A percentile compares a stretch with the other conserved stretches of the same genome.
These are phyloP conservation scores for Catocala nupta DNA, from an alignment of 2,888 invertebrate species.

Conservation along the genomic window DNA sequence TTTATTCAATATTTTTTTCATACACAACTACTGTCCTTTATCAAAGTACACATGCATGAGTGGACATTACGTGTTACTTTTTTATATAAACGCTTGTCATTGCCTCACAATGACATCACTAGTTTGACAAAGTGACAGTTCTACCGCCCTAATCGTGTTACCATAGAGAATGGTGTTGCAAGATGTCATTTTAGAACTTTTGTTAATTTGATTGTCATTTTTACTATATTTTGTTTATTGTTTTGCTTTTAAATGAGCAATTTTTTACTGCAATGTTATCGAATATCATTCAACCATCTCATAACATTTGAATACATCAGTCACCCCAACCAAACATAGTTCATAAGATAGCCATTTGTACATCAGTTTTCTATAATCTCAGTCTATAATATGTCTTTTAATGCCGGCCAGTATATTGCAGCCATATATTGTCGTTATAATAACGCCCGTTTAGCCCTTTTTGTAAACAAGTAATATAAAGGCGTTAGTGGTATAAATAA, in stretches of 20 bases:
- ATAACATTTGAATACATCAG: no score
- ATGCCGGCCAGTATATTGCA: no score
- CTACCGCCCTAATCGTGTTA: slow-evolving; percentile 43
- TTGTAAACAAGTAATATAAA: no score
- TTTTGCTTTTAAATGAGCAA: background rate
- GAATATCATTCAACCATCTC: background rate
- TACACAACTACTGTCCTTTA: slow-evolving; percentile 37
- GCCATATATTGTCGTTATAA: no score
- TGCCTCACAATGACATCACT: slow-evolving; percentile 40
- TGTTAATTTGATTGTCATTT: slow-evolving; percentile 4
- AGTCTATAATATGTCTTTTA: no score
- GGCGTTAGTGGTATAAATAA: no score
- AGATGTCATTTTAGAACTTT: slow-evolving; percentile 33
- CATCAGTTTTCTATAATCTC: no score
- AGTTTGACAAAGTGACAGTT: slow-evolving; percentile 37
- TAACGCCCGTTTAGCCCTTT: no score
- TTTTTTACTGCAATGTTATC: background rate
- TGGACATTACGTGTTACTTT: slow-evolving; percentile 33
- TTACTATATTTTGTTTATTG: background rate
- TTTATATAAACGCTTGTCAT: slow-evolving; percentile 36
- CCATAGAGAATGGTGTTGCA: slow-evolving; percentile 6
- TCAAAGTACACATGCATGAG: slow-evolving; percentile 35
- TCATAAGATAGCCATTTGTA: no score
- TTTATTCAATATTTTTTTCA: slow-evolving; percentile 19
- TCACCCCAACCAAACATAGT: no score